phyloP scores from a whole-genome alignment of 1,140 invertebrate genomes.

The Adelges cooleyi region DNA sequence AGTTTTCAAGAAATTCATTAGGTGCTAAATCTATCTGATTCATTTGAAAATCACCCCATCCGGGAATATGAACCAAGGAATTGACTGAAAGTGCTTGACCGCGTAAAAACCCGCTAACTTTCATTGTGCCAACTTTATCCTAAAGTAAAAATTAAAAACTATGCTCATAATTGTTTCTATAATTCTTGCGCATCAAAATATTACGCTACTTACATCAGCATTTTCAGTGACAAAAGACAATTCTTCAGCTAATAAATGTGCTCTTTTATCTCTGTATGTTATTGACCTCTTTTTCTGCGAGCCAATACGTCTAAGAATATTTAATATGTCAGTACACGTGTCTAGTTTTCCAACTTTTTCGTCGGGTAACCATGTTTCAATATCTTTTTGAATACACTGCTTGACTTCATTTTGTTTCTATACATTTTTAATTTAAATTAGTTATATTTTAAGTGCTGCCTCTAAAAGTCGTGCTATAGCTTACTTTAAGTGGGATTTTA shows the following conservation, averaged over 20 bases:
- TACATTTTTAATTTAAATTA: slow-evolving; percentile 6
- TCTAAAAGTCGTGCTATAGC: slow-evolving; percentile 14
- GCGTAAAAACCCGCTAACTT: slow-evolving; percentile 73
- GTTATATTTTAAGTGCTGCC: neutral
- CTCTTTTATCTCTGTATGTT: slow-evolving; percentile 60
- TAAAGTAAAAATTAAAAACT: slow-evolving; percentile 9
- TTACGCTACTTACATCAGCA: slow-evolving; percentile 37
- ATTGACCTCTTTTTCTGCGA: slow-evolving; percentile 65
- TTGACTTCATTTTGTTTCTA: slow-evolving; percentile 61
- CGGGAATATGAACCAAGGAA: slow-evolving; percentile 76
- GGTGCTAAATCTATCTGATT: slow-evolving; percentile 57
- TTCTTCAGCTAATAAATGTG: slow-evolving; percentile 70
- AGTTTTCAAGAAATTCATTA: slow-evolving; percentile 48
- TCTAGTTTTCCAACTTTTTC: slow-evolving; percentile 70
- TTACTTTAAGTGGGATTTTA: slow-evolving; percentile 49
- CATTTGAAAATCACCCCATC: slow-evolving; percentile 87
- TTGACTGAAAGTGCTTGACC: slow-evolving; percentile 74
- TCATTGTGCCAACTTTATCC: slow-evolving; percentile 53
- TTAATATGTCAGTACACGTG: slow-evolving; percentile 60
- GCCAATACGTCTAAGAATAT: slow-evolving; percentile 65
- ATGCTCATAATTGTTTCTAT: neutral
- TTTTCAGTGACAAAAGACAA: slow-evolving; percentile 53
- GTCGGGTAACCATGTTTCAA: slow-evolving; percentile 67
- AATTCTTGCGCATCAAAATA: neutral
- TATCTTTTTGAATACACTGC: slow-evolving; percentile 57